Evolutionary conservation across 2,888 invertebrate species (phyloP), one percentile per base, ranked within the genome.

Genomic region (Agrilus mali): DNA sequence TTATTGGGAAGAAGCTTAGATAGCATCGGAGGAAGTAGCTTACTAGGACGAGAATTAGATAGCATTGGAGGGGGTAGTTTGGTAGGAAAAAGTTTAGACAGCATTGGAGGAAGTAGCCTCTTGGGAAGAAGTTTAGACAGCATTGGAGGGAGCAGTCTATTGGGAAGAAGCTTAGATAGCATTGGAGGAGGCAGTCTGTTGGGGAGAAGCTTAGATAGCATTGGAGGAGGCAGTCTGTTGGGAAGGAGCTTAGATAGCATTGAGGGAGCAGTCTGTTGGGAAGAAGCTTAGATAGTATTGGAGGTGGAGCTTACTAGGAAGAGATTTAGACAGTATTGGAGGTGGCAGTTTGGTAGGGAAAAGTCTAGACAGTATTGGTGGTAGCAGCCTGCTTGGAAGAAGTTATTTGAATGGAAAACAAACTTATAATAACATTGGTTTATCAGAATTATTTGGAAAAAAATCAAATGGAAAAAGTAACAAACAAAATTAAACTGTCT

Each of bases 51-150:
- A 42, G 44, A 43, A 12, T 15, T 51, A 6, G 50, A 53, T 31
- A 44, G 43, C 8, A 50, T 53, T 37, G 52, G 50, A 7, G 50
- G 50, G 7, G 50, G 47, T n/a, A 41, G 46, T 40, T 40, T 53
- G 20, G 42, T 34, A 3, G 52, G 52, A 14, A 42, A 54, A 35
- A 44, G 41, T 12, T 27, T 51, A 2, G 50, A 53, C 15, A 44
- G 42, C 14, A 51, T 54, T 38, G 53, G 48, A n/a, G 51, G 50
- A 12, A 50, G 46, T 12, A 35, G 47, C 36, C 40, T 51, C 20
- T 42, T 37, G 3, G 47, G 50, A 12, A 43, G 53, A 42, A 40
- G 36, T 10, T 27, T 49, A 10, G 50, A 51, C 35, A 40, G 34
- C 3, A 50, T 54, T 39, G 53, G 51, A 12, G 53, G 53, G 3